A percentile compares a stretch with the other conserved stretches of the same genome.
Evolutionary conservation across 2,888 invertebrate genomes (phyloP).

Genomic region (Apodemia zela): DNA sequence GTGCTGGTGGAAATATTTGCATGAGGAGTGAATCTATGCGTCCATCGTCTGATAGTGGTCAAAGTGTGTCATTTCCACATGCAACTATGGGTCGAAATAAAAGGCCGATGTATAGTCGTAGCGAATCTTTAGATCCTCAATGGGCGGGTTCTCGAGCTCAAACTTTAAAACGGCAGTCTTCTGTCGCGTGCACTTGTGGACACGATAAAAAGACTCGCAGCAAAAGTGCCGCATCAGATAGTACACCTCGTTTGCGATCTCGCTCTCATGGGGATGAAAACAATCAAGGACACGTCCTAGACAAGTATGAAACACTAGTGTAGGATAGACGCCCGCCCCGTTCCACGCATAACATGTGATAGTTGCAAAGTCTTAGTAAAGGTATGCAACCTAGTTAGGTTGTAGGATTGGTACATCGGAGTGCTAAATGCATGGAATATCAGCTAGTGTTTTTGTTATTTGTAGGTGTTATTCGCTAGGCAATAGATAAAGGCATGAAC

Average conservation of each 20-base stretch:
- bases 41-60: conserved; percentile 57
- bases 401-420: conserved; percentile 33
- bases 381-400: conserved; percentile 11
- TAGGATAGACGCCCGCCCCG: conserved; percentile 40
- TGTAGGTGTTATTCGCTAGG: conserved; percentile 29
- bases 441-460: conserved; percentile 22
- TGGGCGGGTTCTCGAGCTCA: conserved; percentile 59
- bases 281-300: conserved; percentile 62
- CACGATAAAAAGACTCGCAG: conserved; percentile 68
- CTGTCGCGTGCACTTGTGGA: conserved; percentile 71
- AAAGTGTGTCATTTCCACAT: conserved; percentile 46
- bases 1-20: conserved; percentile 58
- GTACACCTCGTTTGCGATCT: conserved; percentile 51
- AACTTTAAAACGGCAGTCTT: conserved; percentile 65
- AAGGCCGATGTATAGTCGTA: conserved; percentile 58
- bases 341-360: conserved; percentile 33
- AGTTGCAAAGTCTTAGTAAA: conserved; percentile 30
- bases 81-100: conserved; percentile 55
- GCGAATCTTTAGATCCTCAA: conserved; percentile 67
- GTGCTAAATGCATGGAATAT: conserved; percentile 41
- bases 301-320: conserved; percentile 75
- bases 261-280: conserved; percentile 67
- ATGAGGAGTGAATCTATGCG: conserved; percentile 48
- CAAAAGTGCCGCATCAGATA: conserved; percentile 47
- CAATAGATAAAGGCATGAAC: conserved; percentile 23